Base-by-base conservation (phyloP, 2,888 invertebrate genomes). In the Mechanitis mazaeus region DNA sequence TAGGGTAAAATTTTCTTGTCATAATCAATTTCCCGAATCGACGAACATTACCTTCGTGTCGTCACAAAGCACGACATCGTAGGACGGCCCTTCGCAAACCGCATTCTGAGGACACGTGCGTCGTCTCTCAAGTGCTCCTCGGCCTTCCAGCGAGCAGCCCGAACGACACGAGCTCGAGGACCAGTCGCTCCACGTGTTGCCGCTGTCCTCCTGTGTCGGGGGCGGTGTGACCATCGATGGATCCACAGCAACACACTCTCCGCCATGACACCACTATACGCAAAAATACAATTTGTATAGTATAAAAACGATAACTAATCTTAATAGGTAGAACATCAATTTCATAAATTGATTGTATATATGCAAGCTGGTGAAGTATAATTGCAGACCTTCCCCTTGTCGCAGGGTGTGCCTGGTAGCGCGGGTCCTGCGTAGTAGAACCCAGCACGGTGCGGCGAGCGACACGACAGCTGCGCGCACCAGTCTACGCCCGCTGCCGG, bases 371-470 rank as follows among this genome's bases (percentile, higher is more conserved):
- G 20, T 20, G 20, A 20, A 20, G 20, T 20, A 20, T 20, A 20
- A 20, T 20, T 20, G 56, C 67, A 94, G 11, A 50, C 50, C 88
- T 91, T 92, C 63, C 87, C 86, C 0, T 80, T 77, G 9, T 94
- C 95, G 76, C 96, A 96, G 31, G 91, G 81, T 0, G 95, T 96
- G 54, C 96, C 96, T 65, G 95, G 95, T 42, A 96, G 82, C n/a
- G 96, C 96, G 0, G 96, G 96, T 0, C 95, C 95, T 1, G 95
- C 94, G 76, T 93, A 93, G 79, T 94, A 95, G 83, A 92, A 94
- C 11, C 95, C 95, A 63, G 92, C 92, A 57, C 94, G 91, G 75
- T 94, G 93, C 45, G 95, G 95, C 28, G 94, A 93, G 73, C 93
- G 92, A 75, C 95, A 95, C 68, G 93, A 92, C 56, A 95, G 85